Base-by-base conservation (phyloP, 2,797 vertebrate species). In the Phataginus tetradactyla region DNA sequence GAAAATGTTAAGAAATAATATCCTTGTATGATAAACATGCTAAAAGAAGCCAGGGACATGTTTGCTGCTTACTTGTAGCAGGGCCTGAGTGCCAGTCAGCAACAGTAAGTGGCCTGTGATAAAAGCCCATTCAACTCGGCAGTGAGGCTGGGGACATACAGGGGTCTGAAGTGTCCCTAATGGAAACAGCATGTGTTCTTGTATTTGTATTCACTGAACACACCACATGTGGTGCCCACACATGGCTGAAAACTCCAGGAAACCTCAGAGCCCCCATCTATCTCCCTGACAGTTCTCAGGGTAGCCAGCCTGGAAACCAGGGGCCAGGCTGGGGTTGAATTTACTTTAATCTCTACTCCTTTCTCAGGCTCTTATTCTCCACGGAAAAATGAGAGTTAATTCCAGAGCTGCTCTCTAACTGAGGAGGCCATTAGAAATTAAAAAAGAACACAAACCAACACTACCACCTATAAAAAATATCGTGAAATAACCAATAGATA, bases 101-200 rank as follows among this genome's bases (percentile, higher is more conserved):
- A 88, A 86, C 71, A 78, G 91, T 97, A 95, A 96, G 39, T 96
- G 86, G 84, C 88, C 92, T 85, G 84, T 97, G 97, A 98, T 97
- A 96, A 98, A 98, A 97, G 97, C 91, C 91, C 96, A 77, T 96
- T 96, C 96, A 93, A 63, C 85, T 93, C 94, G 49, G 23, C 68
- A 72, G 96, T 45, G 51, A 93, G 95, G 86, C 97, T 92, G 87
- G 97, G 98, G 98, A 97, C 97, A 97, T 91, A 98, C 92, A 91
- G 23, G 93, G 86, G 84, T 88, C 92, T 93, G 75, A 84, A 93
- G 94, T 94, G 96, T 96, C 96, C 77, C 96, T 85, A 96, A 97
- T 98, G 98, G 98, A 97, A 98, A 96, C 97, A 97, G 97, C 97
- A 97, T 98, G 97, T 98, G 97, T 96, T 96, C 96, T 51, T 96